Conservation (phyloP, 2,888 invertebrate genomes). For the Campaea margaritaria region DNA sequence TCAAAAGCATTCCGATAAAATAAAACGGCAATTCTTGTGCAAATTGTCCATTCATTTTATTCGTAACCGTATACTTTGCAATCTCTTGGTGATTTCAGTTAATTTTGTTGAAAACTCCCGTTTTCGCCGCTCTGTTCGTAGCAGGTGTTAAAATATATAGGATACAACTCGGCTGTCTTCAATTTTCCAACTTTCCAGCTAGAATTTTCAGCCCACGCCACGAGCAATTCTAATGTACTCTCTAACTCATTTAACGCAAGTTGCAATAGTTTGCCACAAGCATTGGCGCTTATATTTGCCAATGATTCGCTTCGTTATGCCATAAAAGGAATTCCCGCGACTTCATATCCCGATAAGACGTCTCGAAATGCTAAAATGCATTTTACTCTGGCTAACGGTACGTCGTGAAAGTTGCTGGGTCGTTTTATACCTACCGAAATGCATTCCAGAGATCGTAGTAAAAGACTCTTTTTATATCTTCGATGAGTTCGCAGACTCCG, state of each 20-base stretch:
- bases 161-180: conserved; percentile 60
- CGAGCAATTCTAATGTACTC: conserved; percentile 63
- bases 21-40: conserved; percentile 53
- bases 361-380: conserved; percentile 22
- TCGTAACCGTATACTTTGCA: conserved; percentile 52
- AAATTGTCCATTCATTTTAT: conserved; percentile 62
- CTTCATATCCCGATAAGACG: conserved; percentile 16
- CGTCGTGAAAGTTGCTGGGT: conserved; percentile 18
- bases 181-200: conserved; percentile 58
- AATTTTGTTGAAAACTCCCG: conserved; percentile 60
- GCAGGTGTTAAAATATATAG: conserved; percentile 67
- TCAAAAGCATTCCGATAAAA: conserved; percentile 48
- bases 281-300: conserved; percentile 37
- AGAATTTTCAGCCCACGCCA: conserved; percentile 66
- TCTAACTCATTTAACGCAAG: conserved; percentile 55
- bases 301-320: conserved; percentile 33
- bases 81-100: conserved; percentile 60
- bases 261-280: conserved; percentile 51
- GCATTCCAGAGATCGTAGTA: conserved; percentile 20
- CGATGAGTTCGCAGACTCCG: conserved; percentile 33
- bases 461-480: conserved; percentile 22
- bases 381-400: conserved; percentile 15
- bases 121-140: conserved; percentile 44
- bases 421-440: conserved; percentile 24
- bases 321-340: conserved; percentile 9